Evolutionary conservation across 2,797 vertebrate genomes (phyloP).

Genomic region (Anguilla obscura): DNA sequence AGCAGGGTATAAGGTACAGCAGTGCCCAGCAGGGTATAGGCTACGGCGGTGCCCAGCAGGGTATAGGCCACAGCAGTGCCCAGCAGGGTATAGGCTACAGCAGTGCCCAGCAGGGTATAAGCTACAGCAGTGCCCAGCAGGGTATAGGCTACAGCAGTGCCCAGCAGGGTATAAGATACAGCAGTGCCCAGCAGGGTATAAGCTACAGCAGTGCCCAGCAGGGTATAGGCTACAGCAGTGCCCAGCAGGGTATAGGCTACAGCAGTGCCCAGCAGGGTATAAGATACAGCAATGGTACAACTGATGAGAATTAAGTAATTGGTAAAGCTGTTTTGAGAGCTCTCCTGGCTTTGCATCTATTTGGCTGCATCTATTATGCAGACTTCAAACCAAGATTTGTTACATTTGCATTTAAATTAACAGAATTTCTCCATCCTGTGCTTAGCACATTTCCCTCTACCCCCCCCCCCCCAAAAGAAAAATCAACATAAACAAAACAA

Average conservation of each 20-base stretch:
- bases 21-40: background rate
- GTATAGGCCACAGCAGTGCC: background rate
- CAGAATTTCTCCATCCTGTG: background rate
- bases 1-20: background rate
- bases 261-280: background rate
- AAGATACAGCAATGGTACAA: background rate
- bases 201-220: background rate
- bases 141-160: background rate
- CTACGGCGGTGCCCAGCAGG: background rate
- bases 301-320: background rate
- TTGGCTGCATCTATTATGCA: background rate
- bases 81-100: background rate
- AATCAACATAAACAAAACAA: background rate
- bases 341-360: background rate
- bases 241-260: background rate
- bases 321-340: background rate
- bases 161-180: background rate
- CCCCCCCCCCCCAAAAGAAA: background rate
- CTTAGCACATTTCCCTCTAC: background rate
- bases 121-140: background rate
- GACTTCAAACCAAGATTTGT: background rate
- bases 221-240: background rate
- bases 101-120: background rate
- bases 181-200: background rate
- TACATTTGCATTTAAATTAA: constrained; percentile 1